phyloP scores from a whole-genome alignment of 2,113 vertebrate species.

The Natator depressus region DNA sequence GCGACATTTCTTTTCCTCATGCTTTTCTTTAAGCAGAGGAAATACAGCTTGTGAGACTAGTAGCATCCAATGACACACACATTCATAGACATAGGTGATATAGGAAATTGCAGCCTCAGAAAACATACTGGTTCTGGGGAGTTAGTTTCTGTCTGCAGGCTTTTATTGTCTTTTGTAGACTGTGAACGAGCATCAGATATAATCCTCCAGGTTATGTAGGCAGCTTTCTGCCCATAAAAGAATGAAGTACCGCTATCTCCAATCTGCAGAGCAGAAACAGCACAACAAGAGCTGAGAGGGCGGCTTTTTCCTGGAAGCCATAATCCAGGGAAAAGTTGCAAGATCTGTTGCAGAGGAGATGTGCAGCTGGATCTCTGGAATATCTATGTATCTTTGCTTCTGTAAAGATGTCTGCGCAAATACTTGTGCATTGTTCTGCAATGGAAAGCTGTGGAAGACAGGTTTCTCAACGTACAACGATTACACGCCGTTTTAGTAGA shows the following conservation, averaged over 20 bases:
- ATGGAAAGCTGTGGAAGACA: background rate
- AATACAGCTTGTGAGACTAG: background rate
- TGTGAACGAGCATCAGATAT: background rate
- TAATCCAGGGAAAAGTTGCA: background rate
- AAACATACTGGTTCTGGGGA: rapidly evolving
- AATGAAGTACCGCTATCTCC: background rate
- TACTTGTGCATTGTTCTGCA: background rate
- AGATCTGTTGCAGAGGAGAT: background rate
- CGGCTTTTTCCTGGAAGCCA: rapidly evolving
- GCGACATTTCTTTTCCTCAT: background rate
- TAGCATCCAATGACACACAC: background rate
- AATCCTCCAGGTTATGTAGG: background rate
- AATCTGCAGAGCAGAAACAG: background rate
- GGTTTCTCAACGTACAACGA: background rate
- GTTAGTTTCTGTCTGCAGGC: background rate
- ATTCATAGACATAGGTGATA: rapidly evolving
- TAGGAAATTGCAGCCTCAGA: background rate
- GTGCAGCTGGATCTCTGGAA: background rate
- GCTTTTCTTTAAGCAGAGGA: background rate
- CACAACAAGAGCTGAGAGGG: rapidly evolving
- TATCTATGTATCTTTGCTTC: background rate
- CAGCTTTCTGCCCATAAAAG: background rate
- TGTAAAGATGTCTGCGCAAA: background rate
- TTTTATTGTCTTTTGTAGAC: background rate
- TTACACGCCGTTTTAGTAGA: background rate